Conservation (phyloP, 2,888 invertebrate species). For the Agrilus cyanescens region DNA sequence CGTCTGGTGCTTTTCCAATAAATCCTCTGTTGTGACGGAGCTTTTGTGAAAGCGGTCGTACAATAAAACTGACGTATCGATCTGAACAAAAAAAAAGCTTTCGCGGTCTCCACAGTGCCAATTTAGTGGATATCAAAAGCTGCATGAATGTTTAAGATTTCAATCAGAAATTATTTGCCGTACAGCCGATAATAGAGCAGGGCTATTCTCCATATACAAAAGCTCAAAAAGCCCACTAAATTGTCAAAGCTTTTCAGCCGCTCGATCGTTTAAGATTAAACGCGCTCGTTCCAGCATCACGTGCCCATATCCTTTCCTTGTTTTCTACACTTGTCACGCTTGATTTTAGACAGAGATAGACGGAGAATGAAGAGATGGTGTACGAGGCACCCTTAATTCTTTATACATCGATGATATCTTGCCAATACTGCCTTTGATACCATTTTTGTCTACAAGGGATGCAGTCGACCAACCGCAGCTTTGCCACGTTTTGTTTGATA, state of each 20-base stretch:
- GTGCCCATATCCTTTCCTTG: too few species aligned
- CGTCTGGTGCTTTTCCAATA: too few species aligned
- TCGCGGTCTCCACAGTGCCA: too few species aligned
- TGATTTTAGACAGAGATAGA: slow-evolving; percentile 4
- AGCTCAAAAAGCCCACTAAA: slow-evolving; percentile 6
- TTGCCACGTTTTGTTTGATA: slow-evolving; percentile 4
- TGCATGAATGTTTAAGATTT: slow-evolving; percentile 12
- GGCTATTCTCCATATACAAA: slow-evolving; percentile 9
- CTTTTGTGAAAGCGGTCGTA: too few species aligned
- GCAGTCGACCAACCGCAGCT: slow-evolving; percentile 5
- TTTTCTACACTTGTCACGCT: not conserved
- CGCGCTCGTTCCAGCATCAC: not conserved
- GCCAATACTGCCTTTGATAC: slow-evolving; percentile 13
- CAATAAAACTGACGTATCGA: too few species aligned
- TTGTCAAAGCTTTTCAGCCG: slow-evolving; percentile 13
- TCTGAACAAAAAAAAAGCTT: too few species aligned
- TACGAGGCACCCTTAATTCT: slow-evolving; percentile 1
- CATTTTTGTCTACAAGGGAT: slow-evolving; percentile 12
- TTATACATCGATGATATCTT: slow-evolving; percentile 10
- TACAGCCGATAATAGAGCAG: slow-evolving; percentile 7
- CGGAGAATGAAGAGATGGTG: slow-evolving; percentile 8
- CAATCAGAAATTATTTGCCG: slow-evolving; percentile 10
- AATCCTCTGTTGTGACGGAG: too few species aligned
- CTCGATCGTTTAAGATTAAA: slow-evolving; percentile 12
- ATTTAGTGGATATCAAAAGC: slow-evolving; percentile 8